Base-by-base conservation (phyloP, 2,888 invertebrate genomes). In the Drosophila setosimentum region DNA sequence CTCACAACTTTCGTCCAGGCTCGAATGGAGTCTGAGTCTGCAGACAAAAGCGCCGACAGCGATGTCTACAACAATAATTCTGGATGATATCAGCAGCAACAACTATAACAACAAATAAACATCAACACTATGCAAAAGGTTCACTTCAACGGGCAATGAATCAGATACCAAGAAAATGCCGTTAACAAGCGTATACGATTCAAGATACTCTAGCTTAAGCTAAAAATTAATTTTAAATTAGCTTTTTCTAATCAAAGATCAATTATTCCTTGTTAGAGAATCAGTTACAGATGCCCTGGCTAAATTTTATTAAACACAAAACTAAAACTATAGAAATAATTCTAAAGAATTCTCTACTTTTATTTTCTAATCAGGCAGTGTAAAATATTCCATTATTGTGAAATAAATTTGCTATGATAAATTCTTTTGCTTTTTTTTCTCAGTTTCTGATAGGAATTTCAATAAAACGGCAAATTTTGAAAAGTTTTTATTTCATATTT, bases 91-190 rank as follows among this genome's bases (percentile, higher is more conserved):
- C 73, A 80, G 72, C 83, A 76, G 40, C 55, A 71, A 70, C 48
- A 67, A 29, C 63, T 69, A 61, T 63, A 69, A 64, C 59, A 70
- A 67, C 37, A 45, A 45, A 45, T 45, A 24, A 45, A 21, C 73
- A 81, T 53, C 49, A 59, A 61, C 81, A 83, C 83, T 80, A 75
- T 80, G 78, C 59, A 69, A 76, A 78, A 75, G 73, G 73, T 88
- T 88, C 77, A 65, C 83, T 79, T 78, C 80, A 86, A 88, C 73
- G 81, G 67, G 72, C 87, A 80, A 88, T 87, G 87, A 90, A 88
- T 87, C 90, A 86, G 80, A 70, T 55, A 55, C 66, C 59, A 76
- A 76, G 77, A 35, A 30, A 55, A 33, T 59, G 13, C 33, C 50
- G n/a, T 21, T 42, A 24, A 24, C 45, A 18, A 37, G 54, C 16